Evolutionary conservation across 2,888 invertebrate species (phyloP).

Genomic region (Reticulitermes lucifugus): DNA sequence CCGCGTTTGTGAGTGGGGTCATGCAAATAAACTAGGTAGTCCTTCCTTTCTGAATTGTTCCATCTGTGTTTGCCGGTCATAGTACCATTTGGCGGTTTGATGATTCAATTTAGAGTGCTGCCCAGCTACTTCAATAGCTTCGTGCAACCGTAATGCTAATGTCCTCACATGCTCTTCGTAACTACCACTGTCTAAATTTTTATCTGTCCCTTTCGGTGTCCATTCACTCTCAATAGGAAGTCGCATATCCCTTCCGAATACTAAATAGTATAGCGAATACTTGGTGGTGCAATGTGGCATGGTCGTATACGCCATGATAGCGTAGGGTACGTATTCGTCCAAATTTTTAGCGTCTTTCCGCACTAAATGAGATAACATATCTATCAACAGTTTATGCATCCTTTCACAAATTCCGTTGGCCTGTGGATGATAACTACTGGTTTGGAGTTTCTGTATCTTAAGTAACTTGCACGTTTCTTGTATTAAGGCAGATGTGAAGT

Average conservation of each 20-base stretch:
- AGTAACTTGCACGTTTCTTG: constrained; percentile 38
- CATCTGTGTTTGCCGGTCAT: not conserved
- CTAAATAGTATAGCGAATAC: not conserved
- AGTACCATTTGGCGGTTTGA: not conserved
- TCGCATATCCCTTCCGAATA: not conserved
- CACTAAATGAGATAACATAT: not conserved
- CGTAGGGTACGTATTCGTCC: not conserved
- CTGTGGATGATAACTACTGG: constrained; percentile 36
- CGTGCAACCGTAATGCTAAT: too few species aligned
- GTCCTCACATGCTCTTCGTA: not conserved
- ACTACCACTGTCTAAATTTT: not conserved
- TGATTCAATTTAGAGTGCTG: too few species aligned
- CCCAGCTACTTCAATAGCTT: too few species aligned
- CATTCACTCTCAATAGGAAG: not conserved
- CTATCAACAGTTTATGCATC: not conserved
- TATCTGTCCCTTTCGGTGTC: not conserved
- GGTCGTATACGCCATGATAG: not conserved
- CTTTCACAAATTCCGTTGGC: constrained; percentile 37
- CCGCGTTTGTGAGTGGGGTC: not conserved
- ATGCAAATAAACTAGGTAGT: not conserved
- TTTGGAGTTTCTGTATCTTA: constrained; percentile 9
- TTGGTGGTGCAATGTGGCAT: not conserved
- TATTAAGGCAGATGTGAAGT: constrained; percentile 53
- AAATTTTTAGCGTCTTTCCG: not conserved
- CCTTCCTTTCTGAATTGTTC: not conserved